These are phyloP conservation scores for Syngnathus scovelli DNA, from an alignment of 2,113 vertebrate species.

Conservation along the genomic window DNA sequence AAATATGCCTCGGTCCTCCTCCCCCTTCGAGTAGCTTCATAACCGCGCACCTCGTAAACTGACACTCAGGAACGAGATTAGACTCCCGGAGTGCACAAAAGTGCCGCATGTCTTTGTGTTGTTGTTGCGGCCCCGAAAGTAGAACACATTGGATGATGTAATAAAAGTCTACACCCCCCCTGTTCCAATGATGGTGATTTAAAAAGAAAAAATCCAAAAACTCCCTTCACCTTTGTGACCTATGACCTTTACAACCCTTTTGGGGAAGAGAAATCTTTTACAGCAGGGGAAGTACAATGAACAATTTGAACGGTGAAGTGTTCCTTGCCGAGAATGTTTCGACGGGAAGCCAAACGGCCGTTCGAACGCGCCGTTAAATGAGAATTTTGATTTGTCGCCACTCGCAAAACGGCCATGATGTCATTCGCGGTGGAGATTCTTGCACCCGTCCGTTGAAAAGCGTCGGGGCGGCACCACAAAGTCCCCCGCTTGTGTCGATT, in stretches of 20 bases:
- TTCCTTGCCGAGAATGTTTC: background rate
- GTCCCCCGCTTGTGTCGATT: constrained; percentile 67
- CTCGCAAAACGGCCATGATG: background rate
- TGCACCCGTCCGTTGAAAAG: constrained; percentile 30
- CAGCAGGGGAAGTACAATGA: too few species aligned
- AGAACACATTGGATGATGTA: background rate
- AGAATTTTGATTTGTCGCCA: background rate
- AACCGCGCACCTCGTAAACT: background rate
- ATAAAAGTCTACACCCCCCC: background rate
- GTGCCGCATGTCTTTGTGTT: background rate
- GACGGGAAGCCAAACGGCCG: background rate
- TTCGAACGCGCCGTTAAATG: background rate
- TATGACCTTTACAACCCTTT: too few species aligned
- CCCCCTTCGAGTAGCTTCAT: background rate
- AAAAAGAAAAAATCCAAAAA: background rate
- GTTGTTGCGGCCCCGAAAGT: background rate
- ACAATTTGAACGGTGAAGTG: too few species aligned
- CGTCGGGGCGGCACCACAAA: constrained; percentile 58
- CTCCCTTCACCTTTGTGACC: background rate
- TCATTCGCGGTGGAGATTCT: constrained; percentile 14
- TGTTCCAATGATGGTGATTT: too few species aligned
- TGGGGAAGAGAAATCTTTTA: too few species aligned
- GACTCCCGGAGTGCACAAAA: background rate
- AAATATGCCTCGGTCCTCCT: background rate
- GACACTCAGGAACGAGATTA: background rate